Base-by-base conservation (phyloP, 2,888 invertebrate species). In the Ephialtes manifestator region DNA sequence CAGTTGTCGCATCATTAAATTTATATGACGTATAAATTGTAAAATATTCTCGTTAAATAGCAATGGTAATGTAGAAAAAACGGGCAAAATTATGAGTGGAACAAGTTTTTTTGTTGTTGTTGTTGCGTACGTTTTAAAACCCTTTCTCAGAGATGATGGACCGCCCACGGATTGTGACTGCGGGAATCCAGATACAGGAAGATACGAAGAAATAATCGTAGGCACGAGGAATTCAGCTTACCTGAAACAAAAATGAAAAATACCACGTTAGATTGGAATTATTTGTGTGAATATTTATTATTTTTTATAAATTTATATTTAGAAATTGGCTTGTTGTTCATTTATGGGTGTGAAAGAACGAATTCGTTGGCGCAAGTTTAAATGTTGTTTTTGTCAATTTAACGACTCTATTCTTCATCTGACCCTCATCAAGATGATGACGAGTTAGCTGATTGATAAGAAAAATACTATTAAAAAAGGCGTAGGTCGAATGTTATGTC, bases 201-300 rank as follows among this genome's bases (percentile, higher is more conserved):
- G 28, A 31, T 46, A 15, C 31, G 48, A 18, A 28, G 28, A 60
- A 55, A 67, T 1, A 48, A 5, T 28, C 48, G 46, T 46, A 20
- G 15, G 63, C 7, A 58, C 24, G 78, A 65, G 60, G 48, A 46
- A 65, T 39, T 60, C 48, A 72, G 87, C 92, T 92, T 90, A 92
- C 92, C 91, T 92, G 91, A 48, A 92, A 91, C 90, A 90, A n/a
- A 79, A 68, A 43, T 46, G 84, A 83, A 80, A 51, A 80, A 63
- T 43, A 75, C 51, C 20, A 72, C 60, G 71, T 85, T 76, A 83
- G 60, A 39, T 46, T 28, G 35, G 20, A 15, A 63, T 63, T 15
- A 63, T 35, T 48, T 8, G 18, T 5, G 20, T 43, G 5, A 39
- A 18, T 39, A 43, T 39, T 5, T 39, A 35, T 63, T 63, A 35